Base-by-base conservation (phyloP, 1,140 invertebrate genomes). In the Melanaphis sacchari region DNA sequence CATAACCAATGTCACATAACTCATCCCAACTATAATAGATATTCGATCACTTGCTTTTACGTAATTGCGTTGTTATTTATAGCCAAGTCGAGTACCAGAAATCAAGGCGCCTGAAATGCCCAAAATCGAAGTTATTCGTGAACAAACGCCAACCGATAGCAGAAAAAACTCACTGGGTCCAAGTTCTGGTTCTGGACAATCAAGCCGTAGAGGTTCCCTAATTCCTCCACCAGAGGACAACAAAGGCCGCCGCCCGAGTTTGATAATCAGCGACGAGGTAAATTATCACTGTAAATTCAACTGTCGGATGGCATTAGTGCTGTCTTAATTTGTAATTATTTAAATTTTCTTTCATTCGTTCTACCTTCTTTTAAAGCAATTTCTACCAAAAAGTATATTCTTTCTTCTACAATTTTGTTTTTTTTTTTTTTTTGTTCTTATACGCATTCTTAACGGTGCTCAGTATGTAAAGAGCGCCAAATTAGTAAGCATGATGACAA, bases 261-360 rank as follows among this genome's bases (percentile, higher is more conserved):
- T 98, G 94, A 97, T 98, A 94, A 98, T 99, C 95, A 98, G 98
- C 95, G 98, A 99, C 95, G 98, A 99, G 97, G 98, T 99, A 97
- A 96, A 95, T 94, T 36, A 81, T 91, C 22, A 82, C 21, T 46
- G 54, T 89, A 89, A 40, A 52, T 38, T 26, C 31, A 22, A 87
- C 38, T 24, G 9, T 88, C 46, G n/a, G 38, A 88, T n/a, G 21
- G n/a, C n/a, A 38, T 89, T 49, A n/a, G 21, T 46, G 41, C 21
- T 7, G n/a, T 88, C 43, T n/a, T 18, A 0, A 43, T 49, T 52
- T 91, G 41, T 91, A 66, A 85, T 85, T 85, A 85, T 85, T 15
- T 41, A 66, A 91, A 41, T 91, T 54, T 18, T 91, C 24, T 91
- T 40, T 91, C 40, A 43, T 81, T 81, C 40, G 24, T 92, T 92